Percentiles rank a stretch among this genome's conserved stretches.
Conservation (phyloP, 2,797 vertebrate species). For the Notamacropus eugenii region DNA sequence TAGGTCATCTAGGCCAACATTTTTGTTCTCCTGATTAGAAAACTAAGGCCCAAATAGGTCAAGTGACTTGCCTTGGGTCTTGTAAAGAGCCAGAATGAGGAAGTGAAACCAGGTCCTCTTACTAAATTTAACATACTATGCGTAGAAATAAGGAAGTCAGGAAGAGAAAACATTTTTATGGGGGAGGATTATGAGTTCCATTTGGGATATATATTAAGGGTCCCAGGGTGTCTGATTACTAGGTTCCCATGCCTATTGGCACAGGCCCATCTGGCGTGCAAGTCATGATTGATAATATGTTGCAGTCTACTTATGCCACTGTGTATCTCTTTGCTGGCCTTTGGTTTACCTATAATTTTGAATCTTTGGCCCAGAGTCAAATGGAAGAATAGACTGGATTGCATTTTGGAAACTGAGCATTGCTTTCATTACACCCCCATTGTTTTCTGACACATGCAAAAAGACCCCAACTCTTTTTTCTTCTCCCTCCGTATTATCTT, state of each 20-base stretch:
- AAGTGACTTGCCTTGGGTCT: slow-evolving; percentile 27
- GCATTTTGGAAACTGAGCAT: neutral
- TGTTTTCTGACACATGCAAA: neutral
- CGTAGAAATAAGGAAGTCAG: neutral
- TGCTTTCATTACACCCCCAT: neutral
- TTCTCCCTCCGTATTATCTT: neutral
- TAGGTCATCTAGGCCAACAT: neutral
- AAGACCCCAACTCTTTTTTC: neutral
- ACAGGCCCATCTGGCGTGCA: neutral
- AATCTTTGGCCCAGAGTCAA: neutral
- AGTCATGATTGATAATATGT: neutral
- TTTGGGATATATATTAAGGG: neutral
- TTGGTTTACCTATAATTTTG: neutral
- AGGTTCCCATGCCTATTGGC: neutral
- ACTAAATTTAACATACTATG: neutral
- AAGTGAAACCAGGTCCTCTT: neutral
- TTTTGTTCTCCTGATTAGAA: slow-evolving; percentile 16
- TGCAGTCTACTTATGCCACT: neutral
- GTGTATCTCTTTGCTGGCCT: neutral
- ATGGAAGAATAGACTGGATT: neutral
- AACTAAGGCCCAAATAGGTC: neutral
- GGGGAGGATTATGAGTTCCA: neutral
- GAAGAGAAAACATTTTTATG: neutral
- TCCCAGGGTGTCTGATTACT: neutral
- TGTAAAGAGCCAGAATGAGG: slow-evolving; percentile 21